These are phyloP conservation scores for Lethrus apterus DNA, from an alignment of 1,140 invertebrate genomes.

Conservation along the genomic window DNA sequence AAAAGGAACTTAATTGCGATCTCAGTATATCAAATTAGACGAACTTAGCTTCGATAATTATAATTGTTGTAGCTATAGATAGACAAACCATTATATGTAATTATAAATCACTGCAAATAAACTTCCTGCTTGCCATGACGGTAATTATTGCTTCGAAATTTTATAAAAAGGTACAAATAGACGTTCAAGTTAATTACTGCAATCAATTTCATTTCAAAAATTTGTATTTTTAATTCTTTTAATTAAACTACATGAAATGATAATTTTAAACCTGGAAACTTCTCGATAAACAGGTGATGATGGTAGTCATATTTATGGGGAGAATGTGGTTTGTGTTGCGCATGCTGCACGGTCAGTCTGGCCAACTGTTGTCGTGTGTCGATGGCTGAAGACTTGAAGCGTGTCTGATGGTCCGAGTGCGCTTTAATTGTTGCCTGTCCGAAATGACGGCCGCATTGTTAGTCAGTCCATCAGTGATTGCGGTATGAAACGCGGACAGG, in stretches of 20 bases:
- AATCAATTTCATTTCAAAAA: not conserved
- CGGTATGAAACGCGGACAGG: not conserved
- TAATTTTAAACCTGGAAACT: not conserved
- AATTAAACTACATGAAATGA: not conserved
- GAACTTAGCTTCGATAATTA: too few relatives aligned
- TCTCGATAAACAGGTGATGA: not conserved
- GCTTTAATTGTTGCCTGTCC: constrained; percentile 25
- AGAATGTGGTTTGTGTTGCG: constrained; percentile 7
- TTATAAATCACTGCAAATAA: too few relatives aligned
- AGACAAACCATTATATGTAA: too few relatives aligned
- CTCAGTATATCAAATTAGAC: too few relatives aligned
- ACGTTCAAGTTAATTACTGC: too few relatives aligned
- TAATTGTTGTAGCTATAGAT: too few relatives aligned
- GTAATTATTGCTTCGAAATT: too few relatives aligned
- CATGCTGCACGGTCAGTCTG: not conserved
- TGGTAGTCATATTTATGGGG: constrained; percentile 4
- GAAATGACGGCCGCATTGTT: constrained; percentile 23
- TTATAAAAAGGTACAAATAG: too few relatives aligned
- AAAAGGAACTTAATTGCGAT: too few relatives aligned
- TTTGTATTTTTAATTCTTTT: not conserved
- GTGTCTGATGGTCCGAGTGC: constrained; percentile 17
- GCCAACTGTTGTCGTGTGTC: constrained; percentile 9
- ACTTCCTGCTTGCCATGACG: too few relatives aligned
- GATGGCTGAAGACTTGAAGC: constrained; percentile 21
- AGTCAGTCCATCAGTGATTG: constrained; percentile 12